Evolutionary conservation across 37 sponge, comb jelly and placozoan species (phyloP).

Genomic region (Oopsacas minuta): DNA sequence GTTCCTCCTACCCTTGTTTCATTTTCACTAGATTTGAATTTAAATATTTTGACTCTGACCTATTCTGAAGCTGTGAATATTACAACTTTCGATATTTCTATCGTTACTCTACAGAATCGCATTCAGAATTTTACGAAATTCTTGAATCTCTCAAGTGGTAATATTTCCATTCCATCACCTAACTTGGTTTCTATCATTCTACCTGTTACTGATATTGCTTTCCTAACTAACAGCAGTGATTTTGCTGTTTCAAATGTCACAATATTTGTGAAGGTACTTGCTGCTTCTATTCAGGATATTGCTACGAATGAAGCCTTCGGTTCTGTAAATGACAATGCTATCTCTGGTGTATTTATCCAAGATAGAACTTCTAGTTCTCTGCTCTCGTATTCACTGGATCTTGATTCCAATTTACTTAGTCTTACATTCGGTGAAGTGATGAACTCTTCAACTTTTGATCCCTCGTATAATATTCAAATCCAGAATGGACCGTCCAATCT

Average conservation of each 20-base stretch:
- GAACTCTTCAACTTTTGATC: background rate
- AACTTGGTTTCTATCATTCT: constrained; percentile 18
- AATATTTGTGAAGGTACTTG: constrained; percentile 26
- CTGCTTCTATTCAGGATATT: background rate
- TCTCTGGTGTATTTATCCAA: background rate
- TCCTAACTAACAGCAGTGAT: constrained; percentile 27
- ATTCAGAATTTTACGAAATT: constrained; percentile 21
- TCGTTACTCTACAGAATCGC: constrained; percentile 30
- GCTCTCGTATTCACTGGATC: constrained; percentile 9
- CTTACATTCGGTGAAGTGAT: constrained; percentile 22
- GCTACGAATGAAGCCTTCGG: constrained; percentile 20
- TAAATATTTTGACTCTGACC: constrained; percentile 43
- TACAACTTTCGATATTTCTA: constrained; percentile 40
- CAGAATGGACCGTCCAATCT: constrained; percentile 16
- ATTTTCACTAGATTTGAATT: constrained; percentile 45
- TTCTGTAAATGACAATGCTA: constrained; percentile 34
- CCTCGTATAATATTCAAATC: background rate
- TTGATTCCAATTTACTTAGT: background rate
- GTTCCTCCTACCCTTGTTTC: constrained; percentile 29
- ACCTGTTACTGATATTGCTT: constrained; percentile 21
- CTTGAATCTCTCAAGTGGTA: constrained; percentile 46
- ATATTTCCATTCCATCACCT: constrained; percentile 33
- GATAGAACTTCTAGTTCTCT: background rate
- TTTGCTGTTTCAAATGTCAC: constrained; percentile 38
- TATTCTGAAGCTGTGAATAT: constrained; percentile 70